phyloP scores from a whole-genome alignment of 2,888 invertebrate species.

The Cephus pulcher region DNA sequence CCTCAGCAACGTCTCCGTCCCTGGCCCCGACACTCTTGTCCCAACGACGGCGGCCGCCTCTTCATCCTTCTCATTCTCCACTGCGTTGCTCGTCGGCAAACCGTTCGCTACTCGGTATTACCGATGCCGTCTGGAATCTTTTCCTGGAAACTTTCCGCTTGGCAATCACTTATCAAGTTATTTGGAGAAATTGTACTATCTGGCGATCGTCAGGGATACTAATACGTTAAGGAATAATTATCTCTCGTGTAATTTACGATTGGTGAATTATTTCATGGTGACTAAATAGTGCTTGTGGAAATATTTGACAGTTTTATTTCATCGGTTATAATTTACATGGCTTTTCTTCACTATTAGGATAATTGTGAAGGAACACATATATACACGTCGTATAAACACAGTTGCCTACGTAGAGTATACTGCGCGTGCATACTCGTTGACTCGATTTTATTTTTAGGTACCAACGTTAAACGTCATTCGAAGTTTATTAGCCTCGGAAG shows the following conservation, averaged over 20 bases:
- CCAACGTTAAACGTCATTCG: constrained; percentile 1
- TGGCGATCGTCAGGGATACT: neutral
- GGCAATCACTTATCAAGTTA: neutral
- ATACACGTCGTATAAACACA: no score
- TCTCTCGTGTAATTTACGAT: neutral
- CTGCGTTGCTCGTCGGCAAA: neutral
- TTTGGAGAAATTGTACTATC: neutral
- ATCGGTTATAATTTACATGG: neutral
- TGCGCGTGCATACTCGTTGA: neutral
- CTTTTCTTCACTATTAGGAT: neutral
- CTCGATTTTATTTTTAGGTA: constrained; percentile 4
- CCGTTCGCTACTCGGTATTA: neutral
- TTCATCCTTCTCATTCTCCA: neutral
- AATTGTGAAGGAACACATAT: no score
- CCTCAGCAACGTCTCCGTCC: neutral
- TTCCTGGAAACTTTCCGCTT: constrained; percentile 4
- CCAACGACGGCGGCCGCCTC: neutral
- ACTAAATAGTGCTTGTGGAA: neutral
- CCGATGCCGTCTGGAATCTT: neutral
- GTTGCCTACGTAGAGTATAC: neutral
- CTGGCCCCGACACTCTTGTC: neutral
- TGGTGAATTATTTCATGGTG: neutral
- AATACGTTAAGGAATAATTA: neutral
- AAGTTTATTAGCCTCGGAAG: constrained; percentile 2
- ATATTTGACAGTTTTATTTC: neutral